Conservation (phyloP, 2,888 invertebrate species). For the Aporophyla nigra region DNA sequence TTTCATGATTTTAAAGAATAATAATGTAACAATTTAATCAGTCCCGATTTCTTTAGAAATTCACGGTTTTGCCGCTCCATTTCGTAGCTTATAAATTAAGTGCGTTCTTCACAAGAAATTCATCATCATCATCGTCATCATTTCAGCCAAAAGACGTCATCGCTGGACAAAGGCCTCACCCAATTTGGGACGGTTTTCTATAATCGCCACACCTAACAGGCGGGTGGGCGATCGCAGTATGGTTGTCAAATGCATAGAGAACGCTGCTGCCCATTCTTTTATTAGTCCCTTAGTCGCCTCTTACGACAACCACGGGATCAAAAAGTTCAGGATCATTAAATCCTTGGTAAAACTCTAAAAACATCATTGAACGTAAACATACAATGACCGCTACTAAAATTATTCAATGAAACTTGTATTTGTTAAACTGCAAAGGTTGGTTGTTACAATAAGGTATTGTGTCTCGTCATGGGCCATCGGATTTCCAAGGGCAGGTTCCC, state of each 20-base stretch:
- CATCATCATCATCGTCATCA: too few relatives aligned
- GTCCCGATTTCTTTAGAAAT: not conserved
- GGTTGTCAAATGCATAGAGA: too few relatives aligned
- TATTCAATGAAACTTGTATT: slow-evolving; percentile 23
- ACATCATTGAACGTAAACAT: not conserved
- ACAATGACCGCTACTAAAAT: slow-evolving; percentile 27
- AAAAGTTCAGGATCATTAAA: not conserved
- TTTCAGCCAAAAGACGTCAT: too few relatives aligned
- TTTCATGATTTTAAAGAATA: not conserved
- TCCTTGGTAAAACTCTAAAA: not conserved
- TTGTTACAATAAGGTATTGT: slow-evolving; percentile 52
- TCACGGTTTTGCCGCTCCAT: not conserved
- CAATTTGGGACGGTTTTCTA: too few relatives aligned
- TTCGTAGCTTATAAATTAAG: not conserved
- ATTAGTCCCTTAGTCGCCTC: too few relatives aligned
- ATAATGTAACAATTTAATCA: not conserved
- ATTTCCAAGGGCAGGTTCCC: slow-evolving; percentile 60
- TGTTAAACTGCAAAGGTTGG: slow-evolving; percentile 31
- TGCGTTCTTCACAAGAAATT: too few relatives aligned
- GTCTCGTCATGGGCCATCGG: slow-evolving; percentile 53
- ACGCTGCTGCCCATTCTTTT: too few relatives aligned
- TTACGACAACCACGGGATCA: too few relatives aligned
- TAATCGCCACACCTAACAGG: too few relatives aligned
- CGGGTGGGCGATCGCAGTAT: too few relatives aligned
- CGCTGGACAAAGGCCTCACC: too few relatives aligned